A percentile compares a stretch with the other conserved stretches of the same genome.
Evolutionary conservation across 2,888 invertebrate species (phyloP).

Genomic region (Leptothorax acervorum): DNA sequence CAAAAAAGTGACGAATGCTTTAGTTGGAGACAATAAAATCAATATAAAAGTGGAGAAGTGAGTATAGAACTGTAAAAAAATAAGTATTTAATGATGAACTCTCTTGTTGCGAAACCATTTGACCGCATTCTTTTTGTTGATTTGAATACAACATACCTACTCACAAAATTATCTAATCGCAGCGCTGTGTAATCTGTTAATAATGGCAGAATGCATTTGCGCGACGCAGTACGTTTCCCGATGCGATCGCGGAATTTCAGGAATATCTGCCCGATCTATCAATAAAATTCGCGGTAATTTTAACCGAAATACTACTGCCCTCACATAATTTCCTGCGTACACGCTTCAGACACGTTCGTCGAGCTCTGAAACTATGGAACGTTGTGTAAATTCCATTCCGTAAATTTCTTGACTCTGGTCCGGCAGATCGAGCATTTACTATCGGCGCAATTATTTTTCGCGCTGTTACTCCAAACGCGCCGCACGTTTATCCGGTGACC

Average conservation of each 20-base stretch:
- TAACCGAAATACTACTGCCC: slow-evolving; percentile 6
- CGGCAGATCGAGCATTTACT: slow-evolving; percentile 42
- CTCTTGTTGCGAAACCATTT: not conserved
- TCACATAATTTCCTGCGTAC: slow-evolving; percentile 36
- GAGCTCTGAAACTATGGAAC: slow-evolving; percentile 30
- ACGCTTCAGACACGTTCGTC: slow-evolving; percentile 11
- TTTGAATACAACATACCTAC: not conserved
- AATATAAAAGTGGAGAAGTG: not conserved
- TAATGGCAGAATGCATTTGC: slow-evolving; percentile 13
- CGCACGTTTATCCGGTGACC: slow-evolving; percentile 27
- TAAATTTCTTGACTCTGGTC: slow-evolving; percentile 48
- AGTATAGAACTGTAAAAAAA: not conserved
- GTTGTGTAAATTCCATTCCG: slow-evolving; percentile 47
- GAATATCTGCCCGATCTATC: slow-evolving; percentile 33
- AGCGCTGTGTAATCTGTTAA: slow-evolving; percentile 16
- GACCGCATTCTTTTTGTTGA: not conserved
- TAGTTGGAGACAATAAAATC: not conserved
- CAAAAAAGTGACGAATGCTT: not conserved
- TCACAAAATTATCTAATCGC: slow-evolving; percentile 22
- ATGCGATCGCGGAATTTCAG: slow-evolving; percentile 28
- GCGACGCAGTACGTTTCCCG: slow-evolving; percentile 1
- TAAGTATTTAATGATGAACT: not conserved
- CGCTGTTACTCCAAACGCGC: slow-evolving; percentile 21
- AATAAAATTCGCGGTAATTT: slow-evolving; percentile 39
- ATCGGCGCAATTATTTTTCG: slow-evolving; percentile 37